These are phyloP conservation scores for Philhelius pedissequus DNA, from an alignment of 2,888 invertebrate species.

Conservation along the genomic window DNA sequence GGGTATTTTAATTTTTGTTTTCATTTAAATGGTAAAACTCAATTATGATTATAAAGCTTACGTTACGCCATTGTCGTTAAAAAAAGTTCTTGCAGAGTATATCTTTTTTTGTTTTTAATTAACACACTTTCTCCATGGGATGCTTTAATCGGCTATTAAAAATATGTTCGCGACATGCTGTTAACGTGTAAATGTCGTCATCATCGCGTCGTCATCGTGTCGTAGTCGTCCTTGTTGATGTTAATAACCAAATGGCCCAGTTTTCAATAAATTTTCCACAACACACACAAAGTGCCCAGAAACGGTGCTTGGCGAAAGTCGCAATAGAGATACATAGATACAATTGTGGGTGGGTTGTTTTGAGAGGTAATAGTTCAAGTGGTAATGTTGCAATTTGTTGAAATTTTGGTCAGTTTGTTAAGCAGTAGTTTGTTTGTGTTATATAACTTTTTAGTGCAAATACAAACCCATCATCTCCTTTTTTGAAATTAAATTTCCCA, in stretches of 20 bases:
- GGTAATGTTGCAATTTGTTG: no score
- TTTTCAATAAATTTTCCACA: slow-evolving; percentile 50
- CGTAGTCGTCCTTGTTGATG: slow-evolving; percentile 11
- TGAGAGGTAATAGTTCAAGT: not conserved
- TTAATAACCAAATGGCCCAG: slow-evolving; percentile 60
- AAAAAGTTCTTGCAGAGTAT: not conserved
- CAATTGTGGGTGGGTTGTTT: not conserved
- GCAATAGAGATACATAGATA: not conserved
- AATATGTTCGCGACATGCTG: slow-evolving; percentile 31
- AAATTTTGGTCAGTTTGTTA: no score
- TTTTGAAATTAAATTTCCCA: no score
- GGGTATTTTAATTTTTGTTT: not conserved
- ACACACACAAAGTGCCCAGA: not conserved
- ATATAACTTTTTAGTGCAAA: no score
- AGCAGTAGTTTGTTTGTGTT: no score
- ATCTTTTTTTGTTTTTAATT: slow-evolving; percentile 44
- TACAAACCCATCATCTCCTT: no score
- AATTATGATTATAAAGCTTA: slow-evolving; percentile 22
- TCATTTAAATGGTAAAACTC: slow-evolving; percentile 21
- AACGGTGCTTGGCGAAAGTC: not conserved
- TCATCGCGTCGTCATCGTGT: not conserved
- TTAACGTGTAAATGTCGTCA: slow-evolving; percentile 35
- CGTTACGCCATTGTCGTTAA: not conserved
- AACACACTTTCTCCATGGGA: slow-evolving; percentile 38
- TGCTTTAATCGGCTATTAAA: slow-evolving; percentile 59